These are phyloP conservation scores for Tor tambroides DNA, from an alignment of 2,113 vertebrate species.

Conservation along the genomic window DNA sequence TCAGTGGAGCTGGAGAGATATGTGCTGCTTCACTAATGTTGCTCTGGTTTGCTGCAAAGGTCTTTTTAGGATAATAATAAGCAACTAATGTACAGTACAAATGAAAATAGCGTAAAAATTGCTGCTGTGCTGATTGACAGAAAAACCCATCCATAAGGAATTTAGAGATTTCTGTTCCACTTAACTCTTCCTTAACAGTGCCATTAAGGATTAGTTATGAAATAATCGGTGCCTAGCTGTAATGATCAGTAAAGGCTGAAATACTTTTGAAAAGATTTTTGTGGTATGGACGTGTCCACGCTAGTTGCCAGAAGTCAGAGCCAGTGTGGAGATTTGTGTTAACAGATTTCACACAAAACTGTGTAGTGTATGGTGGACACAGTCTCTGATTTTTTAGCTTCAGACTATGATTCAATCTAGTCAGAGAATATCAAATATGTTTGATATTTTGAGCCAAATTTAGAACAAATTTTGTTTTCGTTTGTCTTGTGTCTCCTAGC, in stretches of 20 bases:
- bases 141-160: not conserved
- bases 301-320: too few relatives aligned
- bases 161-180: not conserved
- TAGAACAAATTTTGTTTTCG: too few relatives aligned
- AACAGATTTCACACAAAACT: too few relatives aligned
- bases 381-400: too few relatives aligned
- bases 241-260: too few relatives aligned
- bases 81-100: constrained; percentile 27
- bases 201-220: not conserved
- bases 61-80: not conserved
- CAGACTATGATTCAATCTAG: too few relatives aligned
- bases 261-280: not conserved
- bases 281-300: too few relatives aligned
- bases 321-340: too few relatives aligned
- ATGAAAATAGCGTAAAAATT: not conserved
- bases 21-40: not conserved
- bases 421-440: too few relatives aligned
- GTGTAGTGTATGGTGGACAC: too few relatives aligned
- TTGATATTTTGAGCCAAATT: too few relatives aligned
- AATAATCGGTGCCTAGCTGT: not conserved
- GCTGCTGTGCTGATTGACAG: not conserved
- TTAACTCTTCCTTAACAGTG: not conserved
- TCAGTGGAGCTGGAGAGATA: not conserved
- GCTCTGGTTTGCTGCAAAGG: not conserved
- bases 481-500: too few relatives aligned